Evolutionary conservation across 2,113 vertebrate species (phyloP).

Genomic region (Neodontobutis hainanensis): DNA sequence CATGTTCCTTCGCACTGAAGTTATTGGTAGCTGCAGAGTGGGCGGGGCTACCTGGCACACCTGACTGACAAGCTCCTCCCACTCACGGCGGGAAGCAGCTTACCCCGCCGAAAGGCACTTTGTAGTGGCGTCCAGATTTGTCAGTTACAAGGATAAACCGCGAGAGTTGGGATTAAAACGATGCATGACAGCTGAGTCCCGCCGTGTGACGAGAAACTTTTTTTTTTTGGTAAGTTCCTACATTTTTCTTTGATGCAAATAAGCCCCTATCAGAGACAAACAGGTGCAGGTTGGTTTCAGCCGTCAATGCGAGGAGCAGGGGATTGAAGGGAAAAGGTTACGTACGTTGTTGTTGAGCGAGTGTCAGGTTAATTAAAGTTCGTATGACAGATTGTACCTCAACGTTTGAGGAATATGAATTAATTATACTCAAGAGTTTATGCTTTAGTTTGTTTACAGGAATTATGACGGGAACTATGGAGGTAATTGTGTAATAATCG

Average conservation of each 20-base stretch:
- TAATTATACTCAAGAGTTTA: background rate
- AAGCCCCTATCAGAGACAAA: background rate
- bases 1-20: too few relatives aligned
- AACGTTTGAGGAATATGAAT: background rate
- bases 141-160: background rate
- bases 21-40: background rate
- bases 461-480: background rate
- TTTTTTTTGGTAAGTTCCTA: constrained; percentile 28
- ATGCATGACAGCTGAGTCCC: constrained; percentile 39
- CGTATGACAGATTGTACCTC: background rate
- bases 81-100: background rate
- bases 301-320: background rate
- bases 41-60: constrained; percentile 32
- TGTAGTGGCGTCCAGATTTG: background rate
- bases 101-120: background rate
- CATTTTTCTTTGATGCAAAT: background rate
- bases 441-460: background rate
- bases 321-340: background rate
- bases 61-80: constrained; percentile 43
- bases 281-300: constrained; percentile 39
- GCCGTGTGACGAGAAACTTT: background rate
- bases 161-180: background rate
- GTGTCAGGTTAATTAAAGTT: fast-evolving
- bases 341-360: background rate
- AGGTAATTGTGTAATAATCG: too few relatives aligned